These are phyloP conservation scores for Psittacula cyanocephala DNA, from an alignment of 2,113 vertebrate species.

Conservation along the genomic window DNA sequence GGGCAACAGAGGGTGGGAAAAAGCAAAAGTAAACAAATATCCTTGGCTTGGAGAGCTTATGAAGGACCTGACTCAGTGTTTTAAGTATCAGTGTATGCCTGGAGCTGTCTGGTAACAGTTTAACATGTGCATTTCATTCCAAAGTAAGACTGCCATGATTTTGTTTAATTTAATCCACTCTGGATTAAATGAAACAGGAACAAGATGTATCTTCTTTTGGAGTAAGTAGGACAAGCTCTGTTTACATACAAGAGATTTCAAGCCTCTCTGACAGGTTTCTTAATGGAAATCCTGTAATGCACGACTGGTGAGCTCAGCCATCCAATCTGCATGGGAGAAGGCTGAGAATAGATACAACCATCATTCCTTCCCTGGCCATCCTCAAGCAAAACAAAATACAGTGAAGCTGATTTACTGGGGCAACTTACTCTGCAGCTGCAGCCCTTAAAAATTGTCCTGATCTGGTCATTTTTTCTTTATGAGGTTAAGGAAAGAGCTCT, in stretches of 20 bases:
- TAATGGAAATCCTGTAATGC: neutral
- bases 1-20: neutral
- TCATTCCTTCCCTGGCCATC: neutral
- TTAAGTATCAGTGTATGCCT: neutral
- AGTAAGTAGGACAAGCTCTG: neutral
- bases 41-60: neutral
- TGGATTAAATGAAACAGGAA: conserved; percentile 6
- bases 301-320: neutral
- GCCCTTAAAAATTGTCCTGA: neutral
- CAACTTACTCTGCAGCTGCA: neutral
- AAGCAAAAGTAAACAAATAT: neutral
- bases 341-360: neutral
- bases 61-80: neutral
- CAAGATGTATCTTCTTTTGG: conserved; percentile 8
- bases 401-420: neutral
- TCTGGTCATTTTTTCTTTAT: neutral
- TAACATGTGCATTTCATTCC: neutral
- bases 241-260: neutral
- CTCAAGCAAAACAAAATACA: neutral
- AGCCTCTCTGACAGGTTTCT: neutral
- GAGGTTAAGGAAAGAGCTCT: neutral
- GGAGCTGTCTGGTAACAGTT: neutral
- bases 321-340: neutral
- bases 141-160: neutral
- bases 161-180: neutral